Conservation (phyloP, 1,140 invertebrate species). For the Listronotus oregonensis region DNA sequence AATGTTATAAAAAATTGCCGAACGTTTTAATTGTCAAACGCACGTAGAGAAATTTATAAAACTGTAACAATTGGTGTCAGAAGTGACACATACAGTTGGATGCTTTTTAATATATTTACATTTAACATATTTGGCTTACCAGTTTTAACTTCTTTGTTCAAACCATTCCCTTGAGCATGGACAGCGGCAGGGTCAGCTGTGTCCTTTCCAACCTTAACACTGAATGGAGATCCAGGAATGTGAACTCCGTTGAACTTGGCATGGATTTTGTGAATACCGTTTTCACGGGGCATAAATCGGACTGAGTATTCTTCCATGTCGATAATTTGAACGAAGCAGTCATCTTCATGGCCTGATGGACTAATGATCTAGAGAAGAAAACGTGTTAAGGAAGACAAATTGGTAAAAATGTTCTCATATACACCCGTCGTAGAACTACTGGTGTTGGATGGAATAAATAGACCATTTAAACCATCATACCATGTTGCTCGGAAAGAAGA, state of each 20-base stretch:
- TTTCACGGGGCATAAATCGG: slow-evolving; percentile 94
- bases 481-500: too few relatives aligned
- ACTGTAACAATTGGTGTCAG: too few relatives aligned
- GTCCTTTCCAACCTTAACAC: slow-evolving; percentile 92
- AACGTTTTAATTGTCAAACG: too few relatives aligned
- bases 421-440: too few relatives aligned
- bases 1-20: too few relatives aligned
- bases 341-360: slow-evolving; percentile 91
- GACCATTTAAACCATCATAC: too few relatives aligned
- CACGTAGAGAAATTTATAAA: too few relatives aligned
- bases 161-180: slow-evolving; percentile 83
- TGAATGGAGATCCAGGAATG: slow-evolving; percentile 92
- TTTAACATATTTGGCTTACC: slow-evolving; percentile 60
- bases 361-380: slow-evolving; percentile 72
- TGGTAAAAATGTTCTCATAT: too few relatives aligned
- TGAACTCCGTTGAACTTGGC: slow-evolving; percentile 95
- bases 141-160: slow-evolving; percentile 78
- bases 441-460: too few relatives aligned
- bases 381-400: neutral
- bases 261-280: slow-evolving; percentile 94
- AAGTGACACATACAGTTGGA: too few relatives aligned
- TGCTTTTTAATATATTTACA: too few relatives aligned
- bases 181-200: slow-evolving; percentile 95
- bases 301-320: slow-evolving; percentile 90
- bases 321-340: slow-evolving; percentile 94